These are phyloP conservation scores for Cosmorhoe ocellata DNA, from an alignment of 2,888 invertebrate genomes.

Conservation along the genomic window DNA sequence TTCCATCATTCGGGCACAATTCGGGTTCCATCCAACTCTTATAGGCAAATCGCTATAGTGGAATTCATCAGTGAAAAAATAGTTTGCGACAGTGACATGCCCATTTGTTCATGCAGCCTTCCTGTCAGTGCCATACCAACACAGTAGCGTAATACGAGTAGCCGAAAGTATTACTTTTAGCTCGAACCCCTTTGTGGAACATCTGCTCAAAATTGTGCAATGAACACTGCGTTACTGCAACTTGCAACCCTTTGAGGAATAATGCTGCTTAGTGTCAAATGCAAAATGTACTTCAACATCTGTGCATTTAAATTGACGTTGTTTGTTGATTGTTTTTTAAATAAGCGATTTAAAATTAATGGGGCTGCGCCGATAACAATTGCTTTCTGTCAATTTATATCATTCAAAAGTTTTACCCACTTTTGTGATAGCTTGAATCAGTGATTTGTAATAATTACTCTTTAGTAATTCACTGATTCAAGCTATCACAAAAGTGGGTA, in stretches of 20 bases:
- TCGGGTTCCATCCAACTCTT: too few species aligned
- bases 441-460: too few species aligned
- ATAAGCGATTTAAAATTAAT: not conserved
- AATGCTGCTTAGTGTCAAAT: conserved; percentile 44
- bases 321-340: conserved; percentile 11
- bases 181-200: conserved; percentile 53
- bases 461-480: too few species aligned
- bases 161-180: conserved; percentile 43
- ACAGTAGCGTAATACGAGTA: conserved; percentile 39
- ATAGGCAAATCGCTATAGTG: conserved; percentile 53
- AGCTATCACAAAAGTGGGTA: too few species aligned
- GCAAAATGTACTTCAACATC: conserved; percentile 35
- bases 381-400: too few species aligned
- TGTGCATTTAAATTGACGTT: conserved; percentile 13
- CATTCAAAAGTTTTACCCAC: too few species aligned
- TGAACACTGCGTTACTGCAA: conserved; percentile 46
- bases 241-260: conserved; percentile 58
- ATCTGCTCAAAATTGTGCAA: conserved; percentile 55
- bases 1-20: too few species aligned
- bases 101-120: conserved; percentile 37
- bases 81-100: conserved; percentile 40
- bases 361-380: too few species aligned
- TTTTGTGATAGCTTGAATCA: too few species aligned
- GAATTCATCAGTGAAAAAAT: conserved; percentile 51
- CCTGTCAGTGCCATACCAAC: too few species aligned